phyloP scores from a whole-genome alignment of 1,140 invertebrate genomes.

The Linepithema humile region DNA sequence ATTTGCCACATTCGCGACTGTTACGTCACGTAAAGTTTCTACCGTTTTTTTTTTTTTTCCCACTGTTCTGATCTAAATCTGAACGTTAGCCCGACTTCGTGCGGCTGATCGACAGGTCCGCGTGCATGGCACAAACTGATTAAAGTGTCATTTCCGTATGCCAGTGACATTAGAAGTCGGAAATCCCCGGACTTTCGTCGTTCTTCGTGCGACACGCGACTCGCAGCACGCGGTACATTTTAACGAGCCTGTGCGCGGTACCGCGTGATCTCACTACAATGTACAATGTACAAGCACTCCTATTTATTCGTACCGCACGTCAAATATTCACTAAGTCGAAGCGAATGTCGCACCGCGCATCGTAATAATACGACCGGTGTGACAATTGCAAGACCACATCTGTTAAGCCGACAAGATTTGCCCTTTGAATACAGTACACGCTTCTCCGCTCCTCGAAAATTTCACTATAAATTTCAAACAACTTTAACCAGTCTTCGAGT shows the following conservation, averaged over 20 bases:
- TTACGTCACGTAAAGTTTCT: not conserved
- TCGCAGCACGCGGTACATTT: conserved; percentile 39
- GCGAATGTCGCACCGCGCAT: not conserved
- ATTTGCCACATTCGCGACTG: not conserved
- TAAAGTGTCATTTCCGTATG: conserved; percentile 68
- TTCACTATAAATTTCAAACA: not conserved
- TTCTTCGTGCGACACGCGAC: conserved; percentile 68
- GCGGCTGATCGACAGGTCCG: conserved; percentile 41
- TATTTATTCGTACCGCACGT: conserved; percentile 37
- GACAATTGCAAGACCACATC: not conserved
- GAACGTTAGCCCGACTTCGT: conserved; percentile 7
- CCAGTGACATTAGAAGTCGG: conserved; percentile 64
- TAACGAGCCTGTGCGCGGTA: conserved; percentile 35
- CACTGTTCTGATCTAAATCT: conserved; percentile 24
- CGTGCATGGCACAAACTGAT: conserved; percentile 56
- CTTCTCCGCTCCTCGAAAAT: not conserved
- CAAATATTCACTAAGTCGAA: conserved; percentile 36
- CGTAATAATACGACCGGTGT: conserved; percentile 10
- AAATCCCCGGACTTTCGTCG: conserved; percentile 41
- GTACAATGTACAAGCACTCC: conserved; percentile 6
- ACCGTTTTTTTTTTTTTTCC: not conserved
- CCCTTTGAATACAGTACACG: not conserved
- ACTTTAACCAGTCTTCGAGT: too few relatives aligned
- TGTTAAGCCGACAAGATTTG: not conserved
- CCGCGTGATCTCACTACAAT: conserved; percentile 20